A percentile compares a stretch with the other conserved stretches of the same genome.
Evolutionary conservation across 2,888 invertebrate species (phyloP).

Genomic region (Brenthis ino): DNA sequence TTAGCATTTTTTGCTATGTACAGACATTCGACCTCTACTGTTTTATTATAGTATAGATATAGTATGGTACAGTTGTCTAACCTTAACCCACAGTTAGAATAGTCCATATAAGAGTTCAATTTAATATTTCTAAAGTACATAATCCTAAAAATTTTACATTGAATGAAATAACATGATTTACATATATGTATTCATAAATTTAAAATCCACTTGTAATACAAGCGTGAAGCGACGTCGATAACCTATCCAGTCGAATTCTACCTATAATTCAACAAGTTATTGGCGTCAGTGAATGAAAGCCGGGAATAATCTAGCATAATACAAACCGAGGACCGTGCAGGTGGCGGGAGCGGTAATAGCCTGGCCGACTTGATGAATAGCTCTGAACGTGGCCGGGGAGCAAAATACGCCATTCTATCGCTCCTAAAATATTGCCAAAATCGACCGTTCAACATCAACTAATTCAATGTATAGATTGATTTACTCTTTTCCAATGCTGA

Average conservation of each 20-base stretch:
- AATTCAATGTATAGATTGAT: constrained; percentile 78
- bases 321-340: constrained; percentile 71
- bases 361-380: constrained; percentile 76
- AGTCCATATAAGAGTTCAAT: too few species aligned
- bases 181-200: constrained; percentile 5
- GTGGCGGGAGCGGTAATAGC: constrained; percentile 74
- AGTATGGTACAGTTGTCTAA: too few species aligned
- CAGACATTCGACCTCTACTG: too few species aligned
- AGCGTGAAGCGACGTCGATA: constrained; percentile 32
- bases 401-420: constrained; percentile 70
- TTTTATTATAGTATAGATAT: too few species aligned
- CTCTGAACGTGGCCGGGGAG: constrained; percentile 68
- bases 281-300: constrained; percentile 61
- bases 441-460: constrained; percentile 74
- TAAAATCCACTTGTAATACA: constrained; percentile 27
- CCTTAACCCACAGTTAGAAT: too few species aligned
- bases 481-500: constrained; percentile 58
- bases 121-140: too few species aligned
- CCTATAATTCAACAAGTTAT: constrained; percentile 61
- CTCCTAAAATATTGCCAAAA: constrained; percentile 74
- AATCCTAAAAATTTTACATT: too few species aligned
- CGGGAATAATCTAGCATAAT: constrained; percentile 68
- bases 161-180: too few species aligned
- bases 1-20: too few species aligned
- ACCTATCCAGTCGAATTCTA: constrained; percentile 42